Conservation (phyloP, 2,888 invertebrate genomes). For the Leptopilina drosophilae region DNA sequence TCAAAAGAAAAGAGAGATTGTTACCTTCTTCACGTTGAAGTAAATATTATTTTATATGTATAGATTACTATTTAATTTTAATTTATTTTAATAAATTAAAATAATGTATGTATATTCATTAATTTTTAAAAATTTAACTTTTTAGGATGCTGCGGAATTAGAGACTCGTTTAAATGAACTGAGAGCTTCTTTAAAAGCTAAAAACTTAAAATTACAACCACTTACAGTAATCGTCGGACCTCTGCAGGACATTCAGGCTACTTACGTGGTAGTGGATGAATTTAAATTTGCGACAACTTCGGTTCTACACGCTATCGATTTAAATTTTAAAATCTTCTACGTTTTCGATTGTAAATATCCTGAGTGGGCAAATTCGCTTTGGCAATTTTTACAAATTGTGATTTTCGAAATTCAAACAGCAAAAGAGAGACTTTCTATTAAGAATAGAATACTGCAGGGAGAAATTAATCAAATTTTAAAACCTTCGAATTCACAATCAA, state of each 20-base stretch:
- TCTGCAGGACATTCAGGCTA: neutral
- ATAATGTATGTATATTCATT: neutral
- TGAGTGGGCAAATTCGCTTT: neutral
- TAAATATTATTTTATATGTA: neutral
- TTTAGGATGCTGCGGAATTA: neutral
- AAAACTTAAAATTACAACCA: conserved; percentile 16
- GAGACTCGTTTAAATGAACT: neutral
- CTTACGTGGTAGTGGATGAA: conserved; percentile 25
- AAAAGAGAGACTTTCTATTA: neutral
- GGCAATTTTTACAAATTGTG: neutral
- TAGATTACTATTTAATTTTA: neutral
- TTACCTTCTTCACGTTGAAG: neutral
- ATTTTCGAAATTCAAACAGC: neutral
- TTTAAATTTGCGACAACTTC: neutral
- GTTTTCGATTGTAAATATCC: conserved; percentile 35
- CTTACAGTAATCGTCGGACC: conserved; percentile 29
- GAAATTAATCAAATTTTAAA: neutral
- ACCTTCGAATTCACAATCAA: no score
- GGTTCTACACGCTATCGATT: conserved; percentile 9
- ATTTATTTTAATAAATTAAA: neutral
- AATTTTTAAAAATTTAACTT: neutral
- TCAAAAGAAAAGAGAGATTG: neutral
- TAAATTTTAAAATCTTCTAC: conserved; percentile 23
- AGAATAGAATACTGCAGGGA: neutral
- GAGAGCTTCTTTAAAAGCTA: neutral